These are phyloP conservation scores for Amblyjoppa fuscipennis DNA, from an alignment of 2,888 invertebrate genomes.

Conservation along the genomic window DNA sequence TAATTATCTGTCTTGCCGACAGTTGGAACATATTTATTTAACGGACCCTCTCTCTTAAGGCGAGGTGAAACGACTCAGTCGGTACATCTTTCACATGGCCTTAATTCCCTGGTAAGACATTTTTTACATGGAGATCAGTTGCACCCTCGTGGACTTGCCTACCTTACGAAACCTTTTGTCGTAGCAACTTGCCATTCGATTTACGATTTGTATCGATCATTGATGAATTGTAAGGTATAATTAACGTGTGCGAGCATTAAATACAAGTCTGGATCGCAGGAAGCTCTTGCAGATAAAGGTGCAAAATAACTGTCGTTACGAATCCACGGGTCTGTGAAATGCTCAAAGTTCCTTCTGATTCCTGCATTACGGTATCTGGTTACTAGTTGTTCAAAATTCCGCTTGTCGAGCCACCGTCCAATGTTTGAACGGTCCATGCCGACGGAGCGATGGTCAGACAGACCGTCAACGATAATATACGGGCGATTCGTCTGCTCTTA, in stretches of 20 bases:
- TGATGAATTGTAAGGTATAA: background rate
- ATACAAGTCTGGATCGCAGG: background rate
- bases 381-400: constrained; percentile 33
- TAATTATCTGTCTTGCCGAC: background rate
- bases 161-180: background rate
- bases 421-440: background rate
- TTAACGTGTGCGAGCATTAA: background rate
- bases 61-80: too few species aligned
- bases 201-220: background rate
- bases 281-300: background rate
- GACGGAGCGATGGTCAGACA: background rate
- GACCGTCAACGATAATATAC: constrained; percentile 5
- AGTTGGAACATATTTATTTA: background rate
- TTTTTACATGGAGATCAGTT: too few species aligned
- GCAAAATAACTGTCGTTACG: background rate
- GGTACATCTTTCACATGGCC: too few species aligned
- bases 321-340: background rate
- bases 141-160: background rate
- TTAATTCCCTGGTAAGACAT: too few species aligned
- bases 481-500: constrained; percentile 24
- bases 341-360: background rate
- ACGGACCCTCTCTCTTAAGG: background rate
- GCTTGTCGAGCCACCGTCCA: constrained; percentile 53
- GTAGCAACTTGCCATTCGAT: background rate
- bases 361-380: background rate